Evolutionary conservation across 2,888 invertebrate species (phyloP), one percentile per base, ranked within the genome.

Genomic region (Drosophila siamana): DNA sequence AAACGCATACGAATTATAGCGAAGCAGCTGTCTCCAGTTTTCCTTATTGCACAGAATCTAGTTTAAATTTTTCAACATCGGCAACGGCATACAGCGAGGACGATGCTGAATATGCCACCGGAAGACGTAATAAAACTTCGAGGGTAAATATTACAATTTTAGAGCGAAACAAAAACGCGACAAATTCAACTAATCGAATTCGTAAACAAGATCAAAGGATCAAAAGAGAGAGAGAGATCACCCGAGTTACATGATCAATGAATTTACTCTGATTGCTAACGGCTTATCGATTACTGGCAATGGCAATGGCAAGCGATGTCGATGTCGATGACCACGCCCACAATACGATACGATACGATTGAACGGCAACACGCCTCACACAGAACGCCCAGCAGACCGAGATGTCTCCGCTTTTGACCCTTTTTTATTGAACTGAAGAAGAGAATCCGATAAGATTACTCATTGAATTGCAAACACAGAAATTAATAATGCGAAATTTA

Each of bases 121-220:
- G 93, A 86, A 95, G 95, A 93, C 95, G 95, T 93, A 95, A 94
- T 92, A 95, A 96, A 94, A 94, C 95, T 92, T 94, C 95, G 73
- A 92, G 94, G 93, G 94, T 94, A 93, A 93, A 90, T 91, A 91
- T 91, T 89, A 84, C 76, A 82, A 83, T 84, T 82, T 81, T 69
- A 83, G 72, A 80, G 80, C 75, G 74, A 76, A 70, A 69, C 30
- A 77, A 51, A 73, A 43, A 57, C 76, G 70, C 76, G 38, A 74
- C 47, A 40, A 52, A 15, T 24, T 36, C 24, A 44, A 73, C 85
- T 62, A 77, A 77, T 65, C 50, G 65, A 69, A 64, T 56, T 59
- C 33, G 48, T 60, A 11, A 80, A 69, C 88, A 82, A 79, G 69
- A 87, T 86, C 83, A 80, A 79, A 80, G 79, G 79, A 76, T 86